Evolutionary conservation across 2,113 vertebrate genomes (phyloP).

Genomic region (Coptodon bakossiorum): DNA sequence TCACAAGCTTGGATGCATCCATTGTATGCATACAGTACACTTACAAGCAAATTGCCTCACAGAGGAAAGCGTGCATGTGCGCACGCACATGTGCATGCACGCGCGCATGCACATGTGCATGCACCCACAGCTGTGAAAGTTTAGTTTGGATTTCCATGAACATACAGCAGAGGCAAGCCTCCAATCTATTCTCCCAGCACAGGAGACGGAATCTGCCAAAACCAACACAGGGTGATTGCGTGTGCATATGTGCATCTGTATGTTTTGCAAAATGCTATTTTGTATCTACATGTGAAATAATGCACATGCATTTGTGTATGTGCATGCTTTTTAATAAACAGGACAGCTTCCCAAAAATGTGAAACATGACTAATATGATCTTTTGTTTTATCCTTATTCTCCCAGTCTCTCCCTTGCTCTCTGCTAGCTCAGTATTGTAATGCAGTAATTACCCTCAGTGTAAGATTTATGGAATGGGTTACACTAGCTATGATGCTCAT

Average conservation of each 20-base stretch:
- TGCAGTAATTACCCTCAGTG: slow-evolving; percentile 7
- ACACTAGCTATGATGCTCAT: slow-evolving; percentile 6
- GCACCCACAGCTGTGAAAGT: slow-evolving; percentile 5
- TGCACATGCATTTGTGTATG: not conserved
- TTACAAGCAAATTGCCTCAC: not conserved
- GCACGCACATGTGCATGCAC: not conserved
- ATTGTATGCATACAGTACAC: not conserved
- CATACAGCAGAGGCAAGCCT: not conserved
- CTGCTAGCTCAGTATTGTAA: not conserved
- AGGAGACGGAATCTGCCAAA: slow-evolving; percentile 31
- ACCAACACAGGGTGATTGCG: slow-evolving; percentile 24
- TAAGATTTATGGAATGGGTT: slow-evolving; percentile 31
- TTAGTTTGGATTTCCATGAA: slow-evolving; percentile 47
- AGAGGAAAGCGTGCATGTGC: not conserved
- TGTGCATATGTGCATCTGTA: not conserved
- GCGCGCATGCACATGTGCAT: not conserved
- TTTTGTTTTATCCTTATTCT: not conserved
- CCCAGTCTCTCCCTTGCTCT: not conserved
- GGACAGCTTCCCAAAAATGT: slow-evolving; percentile 21
- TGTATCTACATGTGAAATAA: not conserved
- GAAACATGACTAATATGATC: slow-evolving; percentile 27
- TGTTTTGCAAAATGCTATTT: not conserved
- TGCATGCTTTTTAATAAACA: slow-evolving; percentile 19
- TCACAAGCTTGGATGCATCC: not conserved
- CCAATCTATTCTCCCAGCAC: not conserved